These are phyloP conservation scores for Aspidoscelis tigris DNA, from an alignment of 2,113 vertebrate species.

Conservation along the genomic window DNA sequence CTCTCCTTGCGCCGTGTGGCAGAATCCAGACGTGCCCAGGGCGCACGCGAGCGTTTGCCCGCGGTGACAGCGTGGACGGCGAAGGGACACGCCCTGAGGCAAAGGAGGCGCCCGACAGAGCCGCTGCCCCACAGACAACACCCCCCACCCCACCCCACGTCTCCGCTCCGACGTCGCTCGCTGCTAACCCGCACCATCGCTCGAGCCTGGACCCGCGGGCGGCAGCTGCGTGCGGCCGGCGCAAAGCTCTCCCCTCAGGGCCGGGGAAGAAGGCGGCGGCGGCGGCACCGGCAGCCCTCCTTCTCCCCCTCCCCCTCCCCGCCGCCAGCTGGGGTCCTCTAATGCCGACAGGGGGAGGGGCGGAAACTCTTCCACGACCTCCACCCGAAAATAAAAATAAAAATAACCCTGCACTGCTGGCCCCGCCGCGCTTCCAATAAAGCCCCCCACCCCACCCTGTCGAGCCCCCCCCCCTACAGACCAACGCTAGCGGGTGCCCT, in stretches of 20 bases:
- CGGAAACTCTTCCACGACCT: too few species aligned
- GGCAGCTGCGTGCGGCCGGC: not conserved
- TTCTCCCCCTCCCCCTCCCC: not conserved
- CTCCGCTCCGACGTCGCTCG: too few species aligned
- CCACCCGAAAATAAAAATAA: too few species aligned
- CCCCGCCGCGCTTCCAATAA: too few species aligned
- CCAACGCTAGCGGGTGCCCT: too few species aligned
- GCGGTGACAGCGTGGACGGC: not conserved
- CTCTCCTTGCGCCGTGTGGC: not conserved
- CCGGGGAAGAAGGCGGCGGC: not conserved
- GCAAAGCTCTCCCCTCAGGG: not conserved
- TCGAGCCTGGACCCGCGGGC: too few species aligned
- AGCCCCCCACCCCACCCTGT: not conserved
- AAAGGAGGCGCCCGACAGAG: not conserved
- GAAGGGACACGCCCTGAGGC: not conserved
- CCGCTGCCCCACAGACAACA: not conserved
- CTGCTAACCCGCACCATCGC: not conserved
- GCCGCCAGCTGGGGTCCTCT: not conserved
- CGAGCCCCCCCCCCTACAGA: not conserved
- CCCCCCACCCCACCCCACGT: not conserved
- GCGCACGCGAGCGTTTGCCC: not conserved
- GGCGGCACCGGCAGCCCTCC: not conserved
- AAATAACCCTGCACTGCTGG: too few species aligned
- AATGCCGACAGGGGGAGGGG: too few species aligned
- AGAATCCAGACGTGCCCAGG: not conserved